Conservation (phyloP, 30 jellyfish, hydroid and myxozoan species). For the Pseudorhiza aurosa region DNA sequence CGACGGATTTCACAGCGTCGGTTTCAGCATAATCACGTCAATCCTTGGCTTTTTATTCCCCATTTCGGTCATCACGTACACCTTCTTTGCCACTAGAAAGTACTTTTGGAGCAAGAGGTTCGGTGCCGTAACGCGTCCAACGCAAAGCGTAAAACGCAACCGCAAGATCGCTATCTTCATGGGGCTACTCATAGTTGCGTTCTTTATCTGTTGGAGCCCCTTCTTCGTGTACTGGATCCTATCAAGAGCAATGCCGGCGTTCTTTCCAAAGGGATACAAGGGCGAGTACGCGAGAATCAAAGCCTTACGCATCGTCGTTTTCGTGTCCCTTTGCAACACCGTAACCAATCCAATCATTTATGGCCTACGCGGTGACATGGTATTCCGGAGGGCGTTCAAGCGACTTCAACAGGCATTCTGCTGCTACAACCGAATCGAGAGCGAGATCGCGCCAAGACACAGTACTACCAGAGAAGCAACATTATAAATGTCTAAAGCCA, state of each 20-base stretch:
- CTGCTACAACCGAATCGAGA: too few species aligned
- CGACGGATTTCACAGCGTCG: not conserved
- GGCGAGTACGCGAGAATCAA: slow-evolving; percentile 23
- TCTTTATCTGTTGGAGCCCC: slow-evolving; percentile 23
- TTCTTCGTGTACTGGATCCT: slow-evolving; percentile 28
- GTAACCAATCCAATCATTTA: slow-evolving; percentile 31
- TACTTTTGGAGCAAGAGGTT: slow-evolving; percentile 17
- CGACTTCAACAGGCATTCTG: too few species aligned
- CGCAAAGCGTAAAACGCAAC: not conserved
- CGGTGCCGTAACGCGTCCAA: not conserved
- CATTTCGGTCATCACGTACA: not conserved
- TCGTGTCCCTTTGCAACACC: slow-evolving; percentile 16
- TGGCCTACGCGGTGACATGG: slow-evolving; percentile 30
- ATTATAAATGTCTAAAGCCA: too few species aligned
- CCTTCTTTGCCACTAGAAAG: slow-evolving; percentile 25
- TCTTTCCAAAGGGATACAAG: slow-evolving; percentile 1
- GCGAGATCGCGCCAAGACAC: too few species aligned
- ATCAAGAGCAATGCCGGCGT: not conserved
- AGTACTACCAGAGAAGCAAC: too few species aligned
- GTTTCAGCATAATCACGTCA: not conserved
- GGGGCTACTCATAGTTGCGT: slow-evolving; percentile 16
- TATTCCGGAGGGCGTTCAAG: not conserved
- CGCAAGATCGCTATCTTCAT: not conserved
- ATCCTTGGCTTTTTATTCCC: slow-evolving; percentile 24
- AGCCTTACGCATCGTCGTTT: not conserved